A percentile compares a stretch with the other conserved stretches of the same genome.
phyloP scores from a whole-genome alignment of 2,797 vertebrate species.

The Erpetoichthys calabaricus region DNA sequence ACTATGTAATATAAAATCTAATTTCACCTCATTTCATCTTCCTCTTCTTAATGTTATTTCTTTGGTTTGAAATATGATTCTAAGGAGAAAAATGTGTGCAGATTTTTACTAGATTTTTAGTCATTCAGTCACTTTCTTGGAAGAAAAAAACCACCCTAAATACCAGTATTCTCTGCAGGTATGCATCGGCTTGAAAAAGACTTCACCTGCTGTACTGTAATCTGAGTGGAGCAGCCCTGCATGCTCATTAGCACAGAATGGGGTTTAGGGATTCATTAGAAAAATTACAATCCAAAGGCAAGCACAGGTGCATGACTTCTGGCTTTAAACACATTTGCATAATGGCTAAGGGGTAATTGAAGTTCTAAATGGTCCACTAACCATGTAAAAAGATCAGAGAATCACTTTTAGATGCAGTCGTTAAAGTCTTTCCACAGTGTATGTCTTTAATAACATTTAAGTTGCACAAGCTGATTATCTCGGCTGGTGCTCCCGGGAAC shows the following conservation, averaged over 20 bases:
- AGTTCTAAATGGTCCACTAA: slow-evolving; percentile 30
- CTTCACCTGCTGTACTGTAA: slow-evolving; percentile 30
- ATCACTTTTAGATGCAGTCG: slow-evolving; percentile 17
- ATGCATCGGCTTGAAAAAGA: slow-evolving; percentile 19
- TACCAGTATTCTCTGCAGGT: slow-evolving; percentile 19
- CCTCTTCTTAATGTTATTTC: no score
- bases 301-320: slow-evolving; percentile 42
- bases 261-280: slow-evolving; percentile 28
- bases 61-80: no score
- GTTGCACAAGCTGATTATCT: slow-evolving; percentile 5
- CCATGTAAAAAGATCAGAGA: slow-evolving; percentile 26
- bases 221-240: slow-evolving; percentile 26
- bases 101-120: background rate
- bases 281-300: slow-evolving; percentile 34
- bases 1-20: no score
- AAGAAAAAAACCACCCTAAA: slow-evolving; percentile 22
- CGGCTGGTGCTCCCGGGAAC: slow-evolving; percentile 1
- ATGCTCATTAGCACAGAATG: slow-evolving; percentile 22
- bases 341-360: slow-evolving; percentile 31
- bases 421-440: slow-evolving; percentile 19
- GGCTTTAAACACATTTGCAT: slow-evolving; percentile 39
- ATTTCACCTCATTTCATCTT: no score
- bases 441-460: slow-evolving; percentile 3
- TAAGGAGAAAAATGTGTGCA: no score
- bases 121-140: slow-evolving; percentile 22